A percentile compares a stretch with the other conserved stretches of the same genome.
These are phyloP conservation scores for Drosophila prosaltans DNA, from an alignment of 1,140 invertebrate species.

Conservation along the genomic window DNA sequence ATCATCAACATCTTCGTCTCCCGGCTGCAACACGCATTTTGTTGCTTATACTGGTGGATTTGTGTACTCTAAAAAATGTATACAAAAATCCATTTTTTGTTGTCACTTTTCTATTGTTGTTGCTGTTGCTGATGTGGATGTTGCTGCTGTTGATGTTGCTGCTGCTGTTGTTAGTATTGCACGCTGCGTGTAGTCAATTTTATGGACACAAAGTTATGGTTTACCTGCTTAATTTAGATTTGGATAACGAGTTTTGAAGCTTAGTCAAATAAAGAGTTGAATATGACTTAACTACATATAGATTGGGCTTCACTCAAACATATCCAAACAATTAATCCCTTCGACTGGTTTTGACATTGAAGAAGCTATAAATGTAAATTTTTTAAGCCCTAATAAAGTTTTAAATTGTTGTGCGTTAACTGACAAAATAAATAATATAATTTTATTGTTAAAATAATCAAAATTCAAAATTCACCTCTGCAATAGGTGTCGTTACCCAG, in stretches of 20 bases:
- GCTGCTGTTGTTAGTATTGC: neutral
- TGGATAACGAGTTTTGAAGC: slow-evolving; percentile 4
- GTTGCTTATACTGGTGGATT: neutral
- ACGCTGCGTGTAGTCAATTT: slow-evolving; percentile 63
- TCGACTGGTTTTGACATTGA: slow-evolving; percentile 2
- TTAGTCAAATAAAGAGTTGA: slow-evolving; percentile 4
- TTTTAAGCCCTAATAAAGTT: neutral
- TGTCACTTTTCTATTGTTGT: slow-evolving; percentile 43
- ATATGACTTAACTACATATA: neutral
- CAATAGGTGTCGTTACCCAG: too few species aligned
- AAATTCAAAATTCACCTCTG: too few species aligned
- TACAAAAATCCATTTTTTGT: slow-evolving; percentile 41
- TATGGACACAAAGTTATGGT: slow-evolving; percentile 37
- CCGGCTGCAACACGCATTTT: slow-evolving; percentile 13
- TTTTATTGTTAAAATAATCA: slow-evolving; percentile 16
- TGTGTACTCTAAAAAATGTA: slow-evolving; percentile 9
- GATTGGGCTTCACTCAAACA: neutral
- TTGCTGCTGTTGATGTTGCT: neutral
- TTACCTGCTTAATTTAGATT: slow-evolving; percentile 29
- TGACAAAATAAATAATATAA: neutral
- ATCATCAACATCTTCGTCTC: slow-evolving; percentile 39
- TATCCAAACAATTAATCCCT: slow-evolving; percentile 8
- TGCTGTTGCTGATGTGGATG: neutral
- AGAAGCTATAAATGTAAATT: neutral
- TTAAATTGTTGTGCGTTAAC: neutral